Evolutionary conservation across 2,113 vertebrate genomes (phyloP).

Genomic region (Perccottus glenii): DNA sequence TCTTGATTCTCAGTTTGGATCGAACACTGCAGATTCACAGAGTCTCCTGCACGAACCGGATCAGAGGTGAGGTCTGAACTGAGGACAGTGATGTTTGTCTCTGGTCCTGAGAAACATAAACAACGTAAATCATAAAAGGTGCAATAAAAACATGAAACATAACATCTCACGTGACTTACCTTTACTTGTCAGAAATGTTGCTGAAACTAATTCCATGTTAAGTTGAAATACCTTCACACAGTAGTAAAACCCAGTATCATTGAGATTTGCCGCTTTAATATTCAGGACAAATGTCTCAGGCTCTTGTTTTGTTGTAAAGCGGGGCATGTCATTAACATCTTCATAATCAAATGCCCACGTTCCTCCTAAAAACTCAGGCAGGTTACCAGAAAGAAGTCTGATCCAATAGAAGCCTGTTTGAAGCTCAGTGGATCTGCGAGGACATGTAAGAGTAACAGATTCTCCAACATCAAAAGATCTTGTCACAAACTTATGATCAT

Average conservation of each 20-base stretch:
- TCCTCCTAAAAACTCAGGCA: too few species aligned
- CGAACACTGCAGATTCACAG: slow-evolving; percentile 3
- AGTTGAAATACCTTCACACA: slow-evolving; percentile 15
- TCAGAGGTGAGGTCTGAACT: background rate
- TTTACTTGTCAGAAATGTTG: background rate
- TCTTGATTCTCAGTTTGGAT: too few species aligned
- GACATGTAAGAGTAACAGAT: slow-evolving; percentile 11
- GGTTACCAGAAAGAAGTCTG: too few species aligned
- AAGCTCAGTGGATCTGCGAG: fast-evolving
- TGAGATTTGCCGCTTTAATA: too few species aligned
- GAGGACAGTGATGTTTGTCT: background rate
- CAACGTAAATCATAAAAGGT: too few species aligned
- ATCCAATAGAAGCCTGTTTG: slow-evolving; percentile 7
- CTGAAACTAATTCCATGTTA: slow-evolving; percentile 2
- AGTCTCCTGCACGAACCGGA: slow-evolving; percentile 35
- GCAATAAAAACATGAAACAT: too few species aligned
- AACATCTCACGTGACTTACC: too few species aligned
- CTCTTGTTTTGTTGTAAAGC: too few species aligned
- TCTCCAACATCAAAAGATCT: slow-evolving; percentile 26
- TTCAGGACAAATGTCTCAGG: too few species aligned
- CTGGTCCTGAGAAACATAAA: too few species aligned
- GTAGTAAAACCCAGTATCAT: slow-evolving; percentile 47
- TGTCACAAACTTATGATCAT: background rate
- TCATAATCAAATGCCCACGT: too few species aligned
- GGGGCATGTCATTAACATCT: too few species aligned